Conservation (phyloP, 1,140 invertebrate species). For the Neelides sp. region DNA sequence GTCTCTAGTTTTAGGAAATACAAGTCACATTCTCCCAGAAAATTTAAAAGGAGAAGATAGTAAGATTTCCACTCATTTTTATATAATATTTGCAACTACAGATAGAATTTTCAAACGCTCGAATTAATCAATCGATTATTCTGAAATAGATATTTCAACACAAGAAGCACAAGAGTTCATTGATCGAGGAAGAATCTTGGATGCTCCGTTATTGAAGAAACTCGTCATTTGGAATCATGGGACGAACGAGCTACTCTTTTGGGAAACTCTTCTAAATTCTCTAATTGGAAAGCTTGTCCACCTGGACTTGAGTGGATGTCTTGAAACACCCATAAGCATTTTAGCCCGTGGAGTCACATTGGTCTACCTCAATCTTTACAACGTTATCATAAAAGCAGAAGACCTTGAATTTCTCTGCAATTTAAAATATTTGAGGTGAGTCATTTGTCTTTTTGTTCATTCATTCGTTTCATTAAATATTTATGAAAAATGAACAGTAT, state of each 20-base stretch:
- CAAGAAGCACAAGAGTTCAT: not conserved
- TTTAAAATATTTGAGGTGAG: not conserved
- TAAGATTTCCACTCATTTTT: not conserved
- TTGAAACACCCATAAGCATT: no score
- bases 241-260: no score
- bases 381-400: no score
- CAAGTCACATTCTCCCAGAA: constrained; percentile 30
- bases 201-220: constrained; percentile 34
- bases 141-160: no score
- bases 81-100: constrained; percentile 1
- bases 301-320: no score
- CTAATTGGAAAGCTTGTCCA: no score
- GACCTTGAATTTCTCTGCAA: constrained; percentile 9
- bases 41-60: not conserved
- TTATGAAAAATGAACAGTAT: not conserved
- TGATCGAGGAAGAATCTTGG: constrained; percentile 33
- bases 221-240: constrained; percentile 6
- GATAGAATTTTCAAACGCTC: not conserved
- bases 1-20: constrained; percentile 35
- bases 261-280: no score
- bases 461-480: no score
- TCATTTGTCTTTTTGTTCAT: no score
- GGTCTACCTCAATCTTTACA: no score
- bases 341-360: no score
- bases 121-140: no score